These are phyloP conservation scores for Peromyscus maniculatus DNA, from an alignment of 2,113 vertebrate species.

Conservation along the genomic window DNA sequence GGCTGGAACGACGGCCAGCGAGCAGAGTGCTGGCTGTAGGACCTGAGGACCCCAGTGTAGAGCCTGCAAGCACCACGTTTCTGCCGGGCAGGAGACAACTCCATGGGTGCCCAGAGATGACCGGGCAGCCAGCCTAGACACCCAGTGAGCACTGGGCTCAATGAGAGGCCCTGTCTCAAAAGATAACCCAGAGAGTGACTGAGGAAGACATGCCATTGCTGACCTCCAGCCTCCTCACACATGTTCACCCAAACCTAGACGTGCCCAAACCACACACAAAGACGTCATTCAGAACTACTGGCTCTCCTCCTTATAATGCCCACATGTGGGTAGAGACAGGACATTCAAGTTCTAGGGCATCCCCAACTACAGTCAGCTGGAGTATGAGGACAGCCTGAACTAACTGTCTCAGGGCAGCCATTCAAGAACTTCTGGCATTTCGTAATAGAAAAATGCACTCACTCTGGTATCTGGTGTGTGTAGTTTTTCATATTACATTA, in stretches of 20 bases:
- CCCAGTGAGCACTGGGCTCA: background rate
- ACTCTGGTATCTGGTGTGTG: background rate
- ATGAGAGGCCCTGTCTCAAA: background rate
- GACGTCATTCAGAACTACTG: background rate
- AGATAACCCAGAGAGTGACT: background rate
- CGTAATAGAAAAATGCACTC: conserved; percentile 27
- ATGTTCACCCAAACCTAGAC: background rate
- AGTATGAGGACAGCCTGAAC: background rate
- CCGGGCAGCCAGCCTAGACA: no score
- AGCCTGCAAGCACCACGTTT: background rate
- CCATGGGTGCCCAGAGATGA: no score
- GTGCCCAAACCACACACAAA: background rate
- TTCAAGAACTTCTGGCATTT: conserved; percentile 13
- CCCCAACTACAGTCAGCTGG: background rate
- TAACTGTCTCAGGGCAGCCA: background rate
- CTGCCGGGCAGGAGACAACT: background rate
- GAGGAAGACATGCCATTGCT: background rate
- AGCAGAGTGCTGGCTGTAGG: background rate
- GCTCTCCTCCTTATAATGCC: no score
- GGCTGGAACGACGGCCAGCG: background rate
- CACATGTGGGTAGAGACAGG: background rate
- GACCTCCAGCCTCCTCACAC: background rate
- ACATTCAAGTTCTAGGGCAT: background rate
- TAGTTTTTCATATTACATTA: background rate
- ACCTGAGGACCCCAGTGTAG: background rate